phyloP scores from a whole-genome alignment of 2,888 invertebrate genomes.

The Drosophila yooni region DNA sequence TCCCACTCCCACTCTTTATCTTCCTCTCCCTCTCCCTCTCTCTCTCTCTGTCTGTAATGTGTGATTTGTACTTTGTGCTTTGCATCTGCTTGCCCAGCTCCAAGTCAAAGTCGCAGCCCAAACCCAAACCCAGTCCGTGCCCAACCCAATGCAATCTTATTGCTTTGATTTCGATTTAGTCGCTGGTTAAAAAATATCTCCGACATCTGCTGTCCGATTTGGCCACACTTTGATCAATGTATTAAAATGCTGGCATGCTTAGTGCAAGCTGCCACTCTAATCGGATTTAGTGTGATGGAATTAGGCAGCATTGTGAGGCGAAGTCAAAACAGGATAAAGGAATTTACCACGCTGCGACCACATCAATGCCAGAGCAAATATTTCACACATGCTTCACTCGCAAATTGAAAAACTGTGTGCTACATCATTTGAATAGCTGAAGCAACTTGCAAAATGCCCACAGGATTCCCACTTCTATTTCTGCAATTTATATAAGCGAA shows the following conservation, averaged over 20 bases:
- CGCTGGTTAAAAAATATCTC: conserved; percentile 14
- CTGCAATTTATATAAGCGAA: conserved; percentile 15
- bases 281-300: conserved; percentile 1
- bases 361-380: conserved; percentile 9
- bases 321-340: neutral
- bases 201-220: neutral
- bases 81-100: conserved; percentile 42
- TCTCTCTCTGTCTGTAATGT: conserved; percentile 41
- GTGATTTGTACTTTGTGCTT: conserved; percentile 60
- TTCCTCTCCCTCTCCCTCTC: neutral
- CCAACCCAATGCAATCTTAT: conserved; percentile 10
- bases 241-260: neutral
- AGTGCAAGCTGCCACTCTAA: neutral
- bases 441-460: no score
- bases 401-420: neutral
- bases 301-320: neutral
- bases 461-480: no score
- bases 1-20: neutral
- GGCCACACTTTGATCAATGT: conserved; percentile 12
- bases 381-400: conserved; percentile 3
- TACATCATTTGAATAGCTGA: no score
- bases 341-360: neutral
- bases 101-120: neutral
- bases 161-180: conserved; percentile 34
- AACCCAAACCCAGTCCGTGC: conserved; percentile 4